These are phyloP conservation scores for Drosophila meridiana DNA, from an alignment of 2,888 invertebrate species.

Conservation along the genomic window DNA sequence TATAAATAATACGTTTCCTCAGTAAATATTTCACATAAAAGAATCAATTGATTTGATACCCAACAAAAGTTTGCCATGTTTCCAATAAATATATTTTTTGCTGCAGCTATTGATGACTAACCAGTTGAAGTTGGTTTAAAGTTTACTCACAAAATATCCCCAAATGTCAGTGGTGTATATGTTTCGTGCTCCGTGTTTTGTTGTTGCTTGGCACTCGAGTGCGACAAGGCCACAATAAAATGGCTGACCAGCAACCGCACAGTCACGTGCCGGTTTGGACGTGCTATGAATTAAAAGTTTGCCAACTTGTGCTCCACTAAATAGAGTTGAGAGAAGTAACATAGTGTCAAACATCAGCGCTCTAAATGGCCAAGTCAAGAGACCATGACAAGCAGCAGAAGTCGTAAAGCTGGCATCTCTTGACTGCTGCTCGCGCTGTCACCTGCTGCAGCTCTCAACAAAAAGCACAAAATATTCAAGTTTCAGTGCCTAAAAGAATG, in stretches of 20 bases:
- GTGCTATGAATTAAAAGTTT: slow-evolving; percentile 38
- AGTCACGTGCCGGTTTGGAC: slow-evolving; percentile 52
- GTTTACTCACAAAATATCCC: slow-evolving; percentile 6
- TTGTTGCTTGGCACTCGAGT: slow-evolving; percentile 43
- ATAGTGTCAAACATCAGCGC: slow-evolving; percentile 32
- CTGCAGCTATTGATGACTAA: not conserved
- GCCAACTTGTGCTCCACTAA: slow-evolving; percentile 22
- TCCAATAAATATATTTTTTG: no score
- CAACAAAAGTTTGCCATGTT: no score
- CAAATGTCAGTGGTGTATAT: slow-evolving; percentile 9
- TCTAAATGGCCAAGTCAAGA: slow-evolving; percentile 28
- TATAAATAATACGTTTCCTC: no score
- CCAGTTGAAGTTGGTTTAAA: not conserved
- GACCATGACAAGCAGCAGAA: slow-evolving; percentile 2
- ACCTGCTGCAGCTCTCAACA: slow-evolving; percentile 34
- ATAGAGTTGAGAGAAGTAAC: slow-evolving; percentile 18
- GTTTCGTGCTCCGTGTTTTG: slow-evolving; percentile 15
- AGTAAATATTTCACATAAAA: no score
- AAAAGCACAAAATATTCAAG: not conserved
- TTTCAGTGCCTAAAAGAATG: slow-evolving; percentile 25
- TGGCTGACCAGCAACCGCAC: slow-evolving; percentile 39
- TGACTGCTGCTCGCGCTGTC: slow-evolving; percentile 25
- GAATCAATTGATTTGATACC: no score
- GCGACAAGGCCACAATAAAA: slow-evolving; percentile 18
- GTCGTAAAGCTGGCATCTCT: slow-evolving; percentile 37